phyloP scores from a whole-genome alignment of 1,140 invertebrate species.

The Cyclargus thomasi region DNA sequence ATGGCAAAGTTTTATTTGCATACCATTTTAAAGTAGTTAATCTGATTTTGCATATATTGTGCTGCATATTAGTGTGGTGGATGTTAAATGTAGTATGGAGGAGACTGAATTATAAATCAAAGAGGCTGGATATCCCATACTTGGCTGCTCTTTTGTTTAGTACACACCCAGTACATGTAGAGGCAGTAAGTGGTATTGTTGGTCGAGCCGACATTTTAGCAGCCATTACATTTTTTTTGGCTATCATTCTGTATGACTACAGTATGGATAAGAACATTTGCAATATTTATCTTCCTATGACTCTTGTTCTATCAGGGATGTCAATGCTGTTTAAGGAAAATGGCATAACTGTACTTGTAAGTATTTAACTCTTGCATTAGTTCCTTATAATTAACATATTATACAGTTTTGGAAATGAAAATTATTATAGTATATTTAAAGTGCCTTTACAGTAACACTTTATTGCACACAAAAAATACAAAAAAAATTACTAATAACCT shows the following conservation, averaged over 20 bases:
- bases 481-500: too few relatives aligned
- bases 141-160: slow-evolving; percentile 87
- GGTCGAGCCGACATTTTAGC: slow-evolving; percentile 93
- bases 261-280: slow-evolving; percentile 31
- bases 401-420: background rate
- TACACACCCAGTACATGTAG: slow-evolving; percentile 95
- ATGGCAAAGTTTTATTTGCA: slow-evolving; percentile 76
- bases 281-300: slow-evolving; percentile 45
- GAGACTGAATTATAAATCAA: slow-evolving; percentile 32
- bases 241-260: slow-evolving; percentile 79
- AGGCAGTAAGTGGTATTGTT: slow-evolving; percentile 95
- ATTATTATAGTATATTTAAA: too few relatives aligned
- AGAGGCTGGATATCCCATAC: slow-evolving; percentile 66
- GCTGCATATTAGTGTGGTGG: slow-evolving; percentile 69
- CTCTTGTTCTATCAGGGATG: slow-evolving; percentile 74
- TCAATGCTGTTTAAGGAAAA: slow-evolving; percentile 94
- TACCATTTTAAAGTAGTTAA: slow-evolving; percentile 84
- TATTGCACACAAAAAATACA: too few relatives aligned
- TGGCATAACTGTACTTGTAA: slow-evolving; percentile 91
- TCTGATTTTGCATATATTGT: slow-evolving; percentile 80
- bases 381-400: background rate
- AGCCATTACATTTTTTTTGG: slow-evolving; percentile 84
- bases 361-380: slow-evolving; percentile 37
- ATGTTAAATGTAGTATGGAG: slow-evolving; percentile 78
- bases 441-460: too few relatives aligned